Conservation (phyloP, 2,797 vertebrate genomes). For the Gobio occitaniae region DNA sequence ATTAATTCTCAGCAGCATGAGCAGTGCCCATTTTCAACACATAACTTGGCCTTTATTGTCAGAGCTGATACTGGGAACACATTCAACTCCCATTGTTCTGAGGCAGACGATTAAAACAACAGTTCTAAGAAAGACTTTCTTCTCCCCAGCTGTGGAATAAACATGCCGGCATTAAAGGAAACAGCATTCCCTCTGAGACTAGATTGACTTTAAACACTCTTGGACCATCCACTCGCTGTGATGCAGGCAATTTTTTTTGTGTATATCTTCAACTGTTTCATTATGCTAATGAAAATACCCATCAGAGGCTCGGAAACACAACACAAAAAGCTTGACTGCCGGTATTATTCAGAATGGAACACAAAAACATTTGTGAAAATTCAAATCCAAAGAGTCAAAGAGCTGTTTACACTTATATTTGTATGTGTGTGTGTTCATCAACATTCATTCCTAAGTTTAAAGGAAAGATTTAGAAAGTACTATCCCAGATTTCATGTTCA, state of each 20-base stretch:
- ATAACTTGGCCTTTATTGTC: slow-evolving; percentile 18
- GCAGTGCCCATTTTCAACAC: slow-evolving; percentile 4
- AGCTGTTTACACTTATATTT: not conserved
- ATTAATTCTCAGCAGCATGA: not conserved
- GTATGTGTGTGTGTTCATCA: not conserved
- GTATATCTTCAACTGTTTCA: slow-evolving; percentile 59
- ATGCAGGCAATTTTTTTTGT: slow-evolving; percentile 47
- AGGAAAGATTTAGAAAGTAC: not conserved
- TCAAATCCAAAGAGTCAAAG: not conserved
- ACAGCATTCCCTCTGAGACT: slow-evolving; percentile 37
- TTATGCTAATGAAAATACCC: slow-evolving; percentile 61
- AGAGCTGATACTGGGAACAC: slow-evolving; percentile 13
- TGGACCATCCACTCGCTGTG: slow-evolving; percentile 32
- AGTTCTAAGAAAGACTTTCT: slow-evolving; percentile 70
- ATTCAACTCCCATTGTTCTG: slow-evolving; percentile 57
- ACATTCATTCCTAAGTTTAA: not conserved
- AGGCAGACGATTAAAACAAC: slow-evolving; percentile 59
- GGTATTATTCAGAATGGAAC: not conserved
- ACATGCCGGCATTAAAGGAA: slow-evolving; percentile 30
- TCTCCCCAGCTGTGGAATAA: slow-evolving; percentile 54
- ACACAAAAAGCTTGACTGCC: slow-evolving; percentile 11
- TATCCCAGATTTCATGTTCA: not conserved
- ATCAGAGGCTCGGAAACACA: slow-evolving; percentile 33
- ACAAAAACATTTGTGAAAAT: slow-evolving; percentile 8
- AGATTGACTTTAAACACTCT: slow-evolving; percentile 44